phyloP scores from a whole-genome alignment of 2,888 invertebrate genomes.

The Drosophila crucigera region DNA sequence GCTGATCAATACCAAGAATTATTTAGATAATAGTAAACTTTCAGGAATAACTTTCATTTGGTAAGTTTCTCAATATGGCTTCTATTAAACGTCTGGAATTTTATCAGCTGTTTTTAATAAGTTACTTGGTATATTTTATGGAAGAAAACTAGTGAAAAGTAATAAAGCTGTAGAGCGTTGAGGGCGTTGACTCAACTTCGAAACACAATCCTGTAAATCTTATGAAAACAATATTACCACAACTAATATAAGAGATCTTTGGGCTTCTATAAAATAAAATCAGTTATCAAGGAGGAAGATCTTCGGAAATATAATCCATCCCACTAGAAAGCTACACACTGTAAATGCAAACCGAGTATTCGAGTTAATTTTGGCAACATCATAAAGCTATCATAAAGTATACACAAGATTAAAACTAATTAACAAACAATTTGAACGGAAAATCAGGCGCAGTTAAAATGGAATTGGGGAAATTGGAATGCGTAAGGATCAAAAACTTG shows the following conservation, averaged over 20 bases:
- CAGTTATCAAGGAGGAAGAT: background rate
- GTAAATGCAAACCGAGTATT: conserved; percentile 50
- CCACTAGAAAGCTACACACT: background rate
- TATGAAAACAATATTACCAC: background rate
- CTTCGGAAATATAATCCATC: background rate
- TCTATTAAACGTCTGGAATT: background rate
- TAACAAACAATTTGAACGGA: conserved; percentile 75
- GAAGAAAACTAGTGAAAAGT: background rate
- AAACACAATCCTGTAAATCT: background rate
- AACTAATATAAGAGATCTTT: conserved; percentile 6
- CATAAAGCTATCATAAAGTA: conserved; percentile 28
- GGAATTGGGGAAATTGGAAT: conserved; percentile 1
- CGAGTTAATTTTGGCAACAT: conserved; percentile 55
- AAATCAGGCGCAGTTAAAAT: conserved; percentile 52
- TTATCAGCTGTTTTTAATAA: no score
- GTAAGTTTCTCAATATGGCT: background rate
- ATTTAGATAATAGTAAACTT: background rate
- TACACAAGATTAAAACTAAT: conserved; percentile 68
- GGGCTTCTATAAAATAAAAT: background rate
- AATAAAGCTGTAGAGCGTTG: background rate
- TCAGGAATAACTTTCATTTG: background rate
- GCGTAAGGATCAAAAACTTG: background rate
- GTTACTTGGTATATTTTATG: background rate
- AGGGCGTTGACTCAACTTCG: background rate
- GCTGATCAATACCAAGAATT: background rate